Evolutionary conservation across 1,140 invertebrate genomes (phyloP).

Genomic region (Bathynomus jamesi): DNA sequence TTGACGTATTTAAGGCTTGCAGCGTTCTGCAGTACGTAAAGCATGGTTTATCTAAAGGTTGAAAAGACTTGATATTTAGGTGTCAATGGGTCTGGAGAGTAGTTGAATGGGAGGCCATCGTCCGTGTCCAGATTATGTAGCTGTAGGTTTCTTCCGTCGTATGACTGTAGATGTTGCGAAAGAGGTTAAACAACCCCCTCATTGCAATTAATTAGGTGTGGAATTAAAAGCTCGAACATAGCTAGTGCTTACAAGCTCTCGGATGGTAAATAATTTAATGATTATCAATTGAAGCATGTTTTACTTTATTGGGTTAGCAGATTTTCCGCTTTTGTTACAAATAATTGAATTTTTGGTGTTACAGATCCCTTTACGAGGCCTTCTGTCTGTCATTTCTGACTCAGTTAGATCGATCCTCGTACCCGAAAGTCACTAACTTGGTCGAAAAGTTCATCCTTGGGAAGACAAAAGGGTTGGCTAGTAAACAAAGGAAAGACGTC

Average conservation of each 20-base stretch:
- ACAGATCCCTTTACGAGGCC: conserved; percentile 79
- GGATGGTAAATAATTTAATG: neutral
- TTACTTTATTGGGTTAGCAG: neutral
- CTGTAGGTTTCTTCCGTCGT: too few species aligned
- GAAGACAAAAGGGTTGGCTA: too few species aligned
- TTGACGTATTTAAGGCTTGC: too few species aligned
- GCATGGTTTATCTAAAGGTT: too few species aligned
- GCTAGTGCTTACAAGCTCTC: neutral
- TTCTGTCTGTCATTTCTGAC: conserved; percentile 94
- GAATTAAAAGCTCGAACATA: neutral
- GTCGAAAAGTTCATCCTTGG: conserved; percentile 37
- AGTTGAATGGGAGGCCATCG: too few species aligned
- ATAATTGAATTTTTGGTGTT: neutral
- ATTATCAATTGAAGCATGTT: neutral
- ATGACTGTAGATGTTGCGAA: too few species aligned
- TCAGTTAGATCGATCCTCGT: conserved; percentile 78
- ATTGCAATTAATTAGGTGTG: neutral
- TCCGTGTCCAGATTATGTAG: too few species aligned
- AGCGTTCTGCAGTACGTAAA: too few species aligned
- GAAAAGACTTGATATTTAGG: too few species aligned
- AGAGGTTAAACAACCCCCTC: too few species aligned
- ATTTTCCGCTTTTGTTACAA: neutral
- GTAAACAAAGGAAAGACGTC: neutral
- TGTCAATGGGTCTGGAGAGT: too few species aligned
- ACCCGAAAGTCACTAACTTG: conserved; percentile 46